phyloP scores from a whole-genome alignment of 2,888 invertebrate species.

The Perithous albicinctus region DNA sequence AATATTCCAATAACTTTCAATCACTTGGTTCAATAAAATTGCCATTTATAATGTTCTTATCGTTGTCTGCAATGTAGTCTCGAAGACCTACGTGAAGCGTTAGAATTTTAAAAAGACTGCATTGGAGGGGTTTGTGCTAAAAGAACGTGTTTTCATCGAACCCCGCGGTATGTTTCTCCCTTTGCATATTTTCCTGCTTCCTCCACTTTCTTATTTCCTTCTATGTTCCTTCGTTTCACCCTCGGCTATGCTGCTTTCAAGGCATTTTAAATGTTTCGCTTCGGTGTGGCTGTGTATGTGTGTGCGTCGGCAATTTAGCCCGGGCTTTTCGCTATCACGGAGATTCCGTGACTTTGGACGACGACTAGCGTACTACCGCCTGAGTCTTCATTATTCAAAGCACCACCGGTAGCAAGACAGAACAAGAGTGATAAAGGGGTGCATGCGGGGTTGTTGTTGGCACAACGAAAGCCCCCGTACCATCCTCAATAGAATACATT shows the following conservation, averaged over 20 bases:
- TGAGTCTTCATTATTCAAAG: constrained; percentile 77
- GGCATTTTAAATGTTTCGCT: constrained; percentile 67
- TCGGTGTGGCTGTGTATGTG: too few species aligned
- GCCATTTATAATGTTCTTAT: too few species aligned
- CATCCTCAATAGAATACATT: constrained; percentile 80
- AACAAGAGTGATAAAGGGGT: constrained; percentile 49
- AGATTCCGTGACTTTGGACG: constrained; percentile 64
- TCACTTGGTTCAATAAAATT: too few species aligned
- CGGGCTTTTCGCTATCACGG: constrained; percentile 52
- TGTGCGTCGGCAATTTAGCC: constrained; percentile 67
- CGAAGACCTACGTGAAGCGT: background rate
- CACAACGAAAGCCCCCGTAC: constrained; percentile 67
- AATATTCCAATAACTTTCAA: too few species aligned
- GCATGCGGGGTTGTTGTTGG: constrained; percentile 73
- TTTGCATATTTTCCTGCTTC: background rate
- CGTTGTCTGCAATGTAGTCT: background rate
- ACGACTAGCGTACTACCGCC: constrained; percentile 25
- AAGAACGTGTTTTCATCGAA: background rate
- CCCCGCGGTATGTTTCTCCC: background rate
- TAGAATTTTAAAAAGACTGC: background rate
- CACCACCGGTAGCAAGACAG: constrained; percentile 54
- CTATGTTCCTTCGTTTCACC: background rate
- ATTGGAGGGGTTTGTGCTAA: background rate
- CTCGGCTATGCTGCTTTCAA: constrained; percentile 10
- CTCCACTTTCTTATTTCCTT: background rate